These are phyloP conservation scores for Onychomys leucogaster DNA, from an alignment of 2,797 vertebrate species.

Conservation along the genomic window DNA sequence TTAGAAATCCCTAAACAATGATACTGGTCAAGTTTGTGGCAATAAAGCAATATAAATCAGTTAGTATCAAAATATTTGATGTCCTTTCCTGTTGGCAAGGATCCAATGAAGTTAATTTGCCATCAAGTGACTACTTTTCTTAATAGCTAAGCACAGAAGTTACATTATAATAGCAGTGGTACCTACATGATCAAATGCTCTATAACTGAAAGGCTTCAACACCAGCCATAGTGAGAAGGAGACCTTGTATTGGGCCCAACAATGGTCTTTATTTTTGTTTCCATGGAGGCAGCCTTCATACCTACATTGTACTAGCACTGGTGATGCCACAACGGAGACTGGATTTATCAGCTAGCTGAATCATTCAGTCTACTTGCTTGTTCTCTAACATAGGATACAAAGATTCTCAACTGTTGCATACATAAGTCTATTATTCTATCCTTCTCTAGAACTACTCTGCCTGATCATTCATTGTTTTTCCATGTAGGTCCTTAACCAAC, in stretches of 20 bases:
- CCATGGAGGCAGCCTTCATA: background rate
- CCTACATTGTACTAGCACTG: background rate
- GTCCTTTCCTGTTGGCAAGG: background rate
- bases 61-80: background rate
- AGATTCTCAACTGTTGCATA: background rate
- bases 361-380: background rate
- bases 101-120: background rate
- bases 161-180: background rate
- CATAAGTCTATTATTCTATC: background rate
- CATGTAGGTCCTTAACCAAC: background rate
- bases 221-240: too few species aligned
- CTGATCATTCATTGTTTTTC: background rate
- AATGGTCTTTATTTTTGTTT: background rate
- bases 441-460: background rate
- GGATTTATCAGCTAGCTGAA: background rate
- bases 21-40: background rate
- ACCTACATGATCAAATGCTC: background rate
- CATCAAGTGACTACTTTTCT: background rate
- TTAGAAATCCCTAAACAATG: background rate
- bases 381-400: background rate
- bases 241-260: background rate
- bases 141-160: background rate
- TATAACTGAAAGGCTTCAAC: background rate
- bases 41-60: background rate
- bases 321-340: background rate